Base-by-base conservation (phyloP, 2,888 invertebrate genomes). In the Chrysodeixis includens region DNA sequence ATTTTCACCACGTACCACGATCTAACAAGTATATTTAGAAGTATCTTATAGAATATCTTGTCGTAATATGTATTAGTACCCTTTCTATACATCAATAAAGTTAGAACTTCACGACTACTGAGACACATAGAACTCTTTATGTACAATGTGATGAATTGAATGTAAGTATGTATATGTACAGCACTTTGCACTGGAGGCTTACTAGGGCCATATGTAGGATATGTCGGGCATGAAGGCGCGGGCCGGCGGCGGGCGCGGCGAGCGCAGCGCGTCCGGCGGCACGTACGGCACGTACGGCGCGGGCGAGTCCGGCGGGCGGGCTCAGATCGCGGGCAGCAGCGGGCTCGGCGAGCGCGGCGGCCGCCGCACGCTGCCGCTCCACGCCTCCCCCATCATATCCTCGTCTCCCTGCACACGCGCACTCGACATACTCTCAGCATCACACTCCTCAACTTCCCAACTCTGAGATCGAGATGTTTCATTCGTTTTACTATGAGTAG, bases 331-430 rank as follows among this genome's bases (percentile, higher is more conserved):
- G 81, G 92, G 89, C 89, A 94, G 93, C 84, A 94, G 92, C 83
- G 94, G 94, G 87, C 94, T 93, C 83, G 92, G 92, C 69, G 92
- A 93, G 77, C 92, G 92, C 88, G 90, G 89, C 81, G 83, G 78
- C 69, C 92, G 91, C 82, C 93, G 93, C 86, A 91, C 89, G 87
- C 92, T 90, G 84, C 91, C 90, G 89, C 93, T 90, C 95, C 95
- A 95, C 88, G 93, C 88, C 92, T 95, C 95, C 89, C 93, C 93
- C 95, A 95, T 96, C 96, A 96, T 94, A 95, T 95, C 94, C 95
- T 95, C 95, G 95, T 95, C 95, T 95, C 95, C 95, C 96, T 96
- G 94, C 90, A 94, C 94, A 94, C 92, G 94, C 85, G 93, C 90
- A 95, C 94, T 94, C 94, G 94, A 95, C 94, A 94, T 95, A 94